These are phyloP conservation scores for Hypsibius dujardini DNA, from an alignment of 1,140 invertebrate species.

Conservation along the genomic window DNA sequence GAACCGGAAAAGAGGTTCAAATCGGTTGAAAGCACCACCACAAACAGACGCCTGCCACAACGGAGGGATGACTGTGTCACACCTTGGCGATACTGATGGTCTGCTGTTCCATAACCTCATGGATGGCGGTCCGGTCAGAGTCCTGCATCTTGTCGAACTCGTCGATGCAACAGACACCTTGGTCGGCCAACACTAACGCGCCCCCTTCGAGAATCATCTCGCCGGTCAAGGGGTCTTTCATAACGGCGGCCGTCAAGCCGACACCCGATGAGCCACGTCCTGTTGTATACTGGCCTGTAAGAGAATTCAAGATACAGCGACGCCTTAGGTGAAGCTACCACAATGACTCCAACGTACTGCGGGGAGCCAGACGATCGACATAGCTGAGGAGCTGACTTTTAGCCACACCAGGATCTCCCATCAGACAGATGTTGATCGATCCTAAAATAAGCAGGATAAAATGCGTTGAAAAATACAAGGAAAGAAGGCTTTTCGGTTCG, in stretches of 20 bases:
- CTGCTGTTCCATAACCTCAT: conserved; percentile 99
- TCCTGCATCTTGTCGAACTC: conserved; percentile 99
- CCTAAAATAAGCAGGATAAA: conserved; percentile 36
- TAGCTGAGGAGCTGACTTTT: conserved; percentile 91
- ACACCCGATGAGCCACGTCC: conserved; percentile 92
- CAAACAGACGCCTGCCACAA: not conserved
- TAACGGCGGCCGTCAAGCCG: conserved; percentile 88
- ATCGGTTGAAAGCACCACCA: not conserved
- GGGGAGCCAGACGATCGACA: conserved; percentile 74
- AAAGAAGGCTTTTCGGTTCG: conserved; percentile 39
- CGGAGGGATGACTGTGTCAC: conserved; percentile 7
- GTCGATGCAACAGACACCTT: conserved; percentile 94
- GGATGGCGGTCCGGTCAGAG: conserved; percentile 81
- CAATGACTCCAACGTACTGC: conserved; percentile 41
- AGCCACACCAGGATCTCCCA: conserved; percentile 98
- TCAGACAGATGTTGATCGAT: conserved; percentile 93
- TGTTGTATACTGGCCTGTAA: conserved; percentile 69
- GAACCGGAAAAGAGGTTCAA: too few species aligned
- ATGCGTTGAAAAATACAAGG: conserved; percentile 10
- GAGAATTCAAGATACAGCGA: conserved; percentile 20
- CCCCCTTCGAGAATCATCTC: conserved; percentile 96
- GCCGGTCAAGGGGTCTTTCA: conserved; percentile 90
- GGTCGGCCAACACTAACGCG: conserved; percentile 89
- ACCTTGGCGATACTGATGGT: conserved; percentile 98
- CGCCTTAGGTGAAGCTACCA: conserved; percentile 18